A percentile compares a stretch with the other conserved stretches of the same genome.
These are phyloP conservation scores for Malurus melanocephalus DNA, from an alignment of 2,113 vertebrate species.

Conservation along the genomic window DNA sequence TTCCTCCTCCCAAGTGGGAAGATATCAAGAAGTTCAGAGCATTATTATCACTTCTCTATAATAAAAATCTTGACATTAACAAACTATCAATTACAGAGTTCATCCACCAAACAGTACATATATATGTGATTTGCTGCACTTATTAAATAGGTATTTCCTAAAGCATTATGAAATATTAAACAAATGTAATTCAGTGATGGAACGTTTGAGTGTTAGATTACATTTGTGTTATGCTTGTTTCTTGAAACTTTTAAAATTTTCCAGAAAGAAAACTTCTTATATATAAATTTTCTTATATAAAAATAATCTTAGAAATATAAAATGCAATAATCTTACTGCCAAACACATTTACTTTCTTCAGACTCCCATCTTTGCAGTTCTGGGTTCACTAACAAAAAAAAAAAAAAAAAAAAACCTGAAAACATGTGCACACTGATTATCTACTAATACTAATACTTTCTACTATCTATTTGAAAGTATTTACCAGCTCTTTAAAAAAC, in stretches of 20 bases:
- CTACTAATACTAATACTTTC: too few species aligned
- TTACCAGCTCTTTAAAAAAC: neutral
- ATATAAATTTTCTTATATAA: neutral
- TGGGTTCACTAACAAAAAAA: neutral
- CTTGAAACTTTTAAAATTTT: neutral
- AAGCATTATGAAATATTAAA: neutral
- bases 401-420: neutral
- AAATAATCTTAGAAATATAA: neutral
- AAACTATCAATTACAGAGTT: neutral
- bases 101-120: neutral
- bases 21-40: neutral
- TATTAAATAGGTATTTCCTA: neutral
- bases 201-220: neutral
- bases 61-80: neutral
- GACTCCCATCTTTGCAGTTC: neutral
- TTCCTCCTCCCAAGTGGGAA: neutral
- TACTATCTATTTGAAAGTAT: neutral
- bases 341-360: neutral
- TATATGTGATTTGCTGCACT: neutral
- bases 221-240: neutral
- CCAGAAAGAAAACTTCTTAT: neutral
- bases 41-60: neutral
- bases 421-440: neutral
- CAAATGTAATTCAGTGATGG: neutral
- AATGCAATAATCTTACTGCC: neutral